Evolutionary conservation across 2,888 invertebrate genomes (phyloP).

Genomic region (Diogma glabrata): DNA sequence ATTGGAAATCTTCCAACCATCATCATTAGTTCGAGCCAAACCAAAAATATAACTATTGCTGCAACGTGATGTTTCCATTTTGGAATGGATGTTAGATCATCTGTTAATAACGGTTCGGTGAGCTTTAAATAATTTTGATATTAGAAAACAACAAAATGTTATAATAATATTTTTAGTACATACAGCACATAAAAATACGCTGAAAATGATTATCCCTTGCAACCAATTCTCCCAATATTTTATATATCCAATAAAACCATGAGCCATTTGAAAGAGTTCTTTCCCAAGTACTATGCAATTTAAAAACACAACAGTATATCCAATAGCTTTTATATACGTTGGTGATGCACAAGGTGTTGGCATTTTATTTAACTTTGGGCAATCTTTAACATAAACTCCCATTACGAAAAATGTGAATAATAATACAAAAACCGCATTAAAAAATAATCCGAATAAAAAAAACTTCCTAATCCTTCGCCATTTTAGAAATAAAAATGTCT

Average conservation of each 20-base stretch:
- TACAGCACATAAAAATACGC: conserved; percentile 57
- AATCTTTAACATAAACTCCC: conserved; percentile 38
- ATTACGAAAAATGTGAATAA: conserved; percentile 62
- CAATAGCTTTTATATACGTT: conserved; percentile 31
- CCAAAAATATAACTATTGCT: conserved; percentile 64
- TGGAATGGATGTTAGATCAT: conserved; percentile 30
- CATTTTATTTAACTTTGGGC: conserved; percentile 17
- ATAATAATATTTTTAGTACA: conserved; percentile 20
- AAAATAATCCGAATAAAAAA: conserved; percentile 65
- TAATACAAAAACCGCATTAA: conserved; percentile 63
- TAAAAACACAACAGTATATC: conserved; percentile 49
- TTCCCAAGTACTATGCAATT: conserved; percentile 55
- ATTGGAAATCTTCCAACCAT: conserved; percentile 75
- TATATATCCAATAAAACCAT: conserved; percentile 59
- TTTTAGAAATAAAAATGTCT: conserved; percentile 72
- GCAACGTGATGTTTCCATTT: conserved; percentile 72
- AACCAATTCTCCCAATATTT: conserved; percentile 78
- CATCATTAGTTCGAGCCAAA: conserved; percentile 79
- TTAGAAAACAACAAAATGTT: background rate
- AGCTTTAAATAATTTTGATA: no score
- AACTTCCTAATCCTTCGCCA: conserved; percentile 74
- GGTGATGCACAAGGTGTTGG: conserved; percentile 26
- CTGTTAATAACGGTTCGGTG: conserved; percentile 24
- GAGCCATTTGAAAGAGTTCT: conserved; percentile 56
- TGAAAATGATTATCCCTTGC: conserved; percentile 64